Evolutionary conservation across 2,113 vertebrate genomes (phyloP).

Genomic region (Corynorhinus townsendii): DNA sequence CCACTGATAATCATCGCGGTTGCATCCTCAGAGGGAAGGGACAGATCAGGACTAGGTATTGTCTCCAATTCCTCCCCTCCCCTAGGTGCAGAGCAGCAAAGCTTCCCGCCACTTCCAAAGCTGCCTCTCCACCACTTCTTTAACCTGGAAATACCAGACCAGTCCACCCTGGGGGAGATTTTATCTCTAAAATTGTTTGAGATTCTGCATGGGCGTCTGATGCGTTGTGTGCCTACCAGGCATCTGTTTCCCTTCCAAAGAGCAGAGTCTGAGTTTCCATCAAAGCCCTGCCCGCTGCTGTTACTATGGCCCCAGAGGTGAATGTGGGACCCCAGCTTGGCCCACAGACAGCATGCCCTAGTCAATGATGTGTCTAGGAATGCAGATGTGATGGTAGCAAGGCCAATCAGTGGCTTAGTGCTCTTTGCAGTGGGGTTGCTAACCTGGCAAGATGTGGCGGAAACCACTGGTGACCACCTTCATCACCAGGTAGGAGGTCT

Average conservation of each 20-base stretch:
- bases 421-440: not conserved
- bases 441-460: not conserved
- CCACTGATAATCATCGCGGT: not conserved
- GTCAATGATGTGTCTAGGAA: not conserved
- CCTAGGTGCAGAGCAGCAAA: not conserved
- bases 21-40: not conserved
- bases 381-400: fast-evolving
- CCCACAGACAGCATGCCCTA: not conserved
- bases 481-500: not conserved
- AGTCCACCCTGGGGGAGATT: fast-evolving
- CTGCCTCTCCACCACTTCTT: no score
- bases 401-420: fast-evolving
- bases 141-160: not conserved
- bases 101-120: not conserved
- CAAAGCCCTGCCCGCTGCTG: not conserved
- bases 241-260: not conserved
- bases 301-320: fast-evolving
- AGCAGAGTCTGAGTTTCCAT: not conserved
- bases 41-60: no score
- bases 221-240: not conserved
- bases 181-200: not conserved
- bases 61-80: no score
- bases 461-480: no score
- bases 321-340: fast-evolving
- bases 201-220: not conserved